Percentiles rank a stretch among this genome's conserved stretches.
Evolutionary conservation across 1,140 invertebrate genomes (phyloP).

Genomic region (Rhopalosiphum maidis): DNA sequence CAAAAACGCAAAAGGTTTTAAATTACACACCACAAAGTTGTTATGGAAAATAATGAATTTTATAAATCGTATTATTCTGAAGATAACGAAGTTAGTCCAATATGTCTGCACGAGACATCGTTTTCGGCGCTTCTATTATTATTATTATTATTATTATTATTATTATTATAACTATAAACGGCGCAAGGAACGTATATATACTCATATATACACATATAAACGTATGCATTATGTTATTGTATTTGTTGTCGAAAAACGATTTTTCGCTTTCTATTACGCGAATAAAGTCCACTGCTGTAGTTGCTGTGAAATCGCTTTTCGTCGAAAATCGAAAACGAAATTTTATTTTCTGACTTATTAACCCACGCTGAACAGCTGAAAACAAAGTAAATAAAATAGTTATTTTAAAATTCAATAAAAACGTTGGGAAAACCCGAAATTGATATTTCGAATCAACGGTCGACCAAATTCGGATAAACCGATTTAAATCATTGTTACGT

Average conservation of each 20-base stretch:
- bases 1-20: neutral
- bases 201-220: no score
- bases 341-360: neutral
- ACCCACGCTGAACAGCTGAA: neutral
- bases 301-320: neutral
- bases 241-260: neutral
- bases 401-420: neutral
- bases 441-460: neutral
- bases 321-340: neutral
- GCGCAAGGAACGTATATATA: neutral
- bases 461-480: neutral
- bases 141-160: no score
- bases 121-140: neutral
- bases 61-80: neutral
- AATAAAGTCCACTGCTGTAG: neutral
- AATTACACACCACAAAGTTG: neutral
- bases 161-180: no score
- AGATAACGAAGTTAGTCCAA: neutral
- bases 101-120: neutral
- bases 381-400: neutral
- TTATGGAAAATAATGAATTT: neutral
- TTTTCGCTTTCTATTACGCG: neutral
- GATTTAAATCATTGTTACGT: neutral
- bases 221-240: neutral
- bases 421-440: neutral